Evolutionary conservation across 2,113 vertebrate genomes (phyloP).

Genomic region (Platysteira castanea): DNA sequence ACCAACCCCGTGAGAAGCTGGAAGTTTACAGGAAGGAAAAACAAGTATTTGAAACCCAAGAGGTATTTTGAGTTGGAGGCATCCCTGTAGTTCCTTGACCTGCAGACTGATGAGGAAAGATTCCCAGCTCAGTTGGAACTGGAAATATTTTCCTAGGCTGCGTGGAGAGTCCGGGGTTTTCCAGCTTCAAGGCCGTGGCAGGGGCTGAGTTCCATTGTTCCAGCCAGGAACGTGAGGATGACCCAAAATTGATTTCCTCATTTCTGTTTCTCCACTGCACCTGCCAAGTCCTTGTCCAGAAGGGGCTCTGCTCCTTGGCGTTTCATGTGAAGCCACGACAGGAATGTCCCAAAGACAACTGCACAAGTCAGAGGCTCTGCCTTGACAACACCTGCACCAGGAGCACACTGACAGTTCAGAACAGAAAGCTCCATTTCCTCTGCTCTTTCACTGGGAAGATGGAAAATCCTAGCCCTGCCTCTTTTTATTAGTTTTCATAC

Average conservation of each 20-base stretch:
- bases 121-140: fast-evolving
- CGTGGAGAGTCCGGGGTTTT: neutral
- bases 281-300: neutral
- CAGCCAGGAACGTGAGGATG: neutral
- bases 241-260: neutral
- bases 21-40: neutral
- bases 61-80: neutral
- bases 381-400: neutral
- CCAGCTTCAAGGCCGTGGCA: neutral
- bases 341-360: neutral
- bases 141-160: neutral
- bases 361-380: neutral
- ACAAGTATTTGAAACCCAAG: neutral
- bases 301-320: neutral
- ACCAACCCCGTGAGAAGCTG: neutral
- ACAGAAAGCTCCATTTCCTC: neutral
- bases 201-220: neutral
- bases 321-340: fast-evolving
- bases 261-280: neutral
- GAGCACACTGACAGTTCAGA: neutral
- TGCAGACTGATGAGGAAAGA: neutral
- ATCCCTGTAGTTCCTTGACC: neutral
- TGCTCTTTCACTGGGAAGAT: neutral
- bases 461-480: neutral
- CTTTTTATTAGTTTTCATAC: neutral